phyloP scores from a whole-genome alignment of 2,888 invertebrate genomes.

The Diaphora mendica region DNA sequence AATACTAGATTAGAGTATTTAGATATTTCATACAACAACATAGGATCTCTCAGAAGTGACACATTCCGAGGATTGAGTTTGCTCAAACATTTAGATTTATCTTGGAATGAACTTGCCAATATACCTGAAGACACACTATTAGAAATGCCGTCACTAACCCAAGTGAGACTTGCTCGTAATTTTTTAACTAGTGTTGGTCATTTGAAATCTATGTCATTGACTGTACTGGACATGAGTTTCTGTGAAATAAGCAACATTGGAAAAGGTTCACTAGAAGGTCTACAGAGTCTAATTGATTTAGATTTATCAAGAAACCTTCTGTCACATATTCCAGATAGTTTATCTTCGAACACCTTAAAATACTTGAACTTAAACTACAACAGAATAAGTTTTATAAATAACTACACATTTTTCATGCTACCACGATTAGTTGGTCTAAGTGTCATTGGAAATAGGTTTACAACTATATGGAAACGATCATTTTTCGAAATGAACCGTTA shows the following conservation, averaged over 20 bases:
- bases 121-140: constrained; percentile 87
- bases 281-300: constrained; percentile 87
- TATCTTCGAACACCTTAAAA: constrained; percentile 87
- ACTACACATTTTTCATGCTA: constrained; percentile 88
- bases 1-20: constrained; percentile 87
- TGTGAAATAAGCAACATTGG: constrained; percentile 88
- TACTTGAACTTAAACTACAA: constrained; percentile 87
- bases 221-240: constrained; percentile 87
- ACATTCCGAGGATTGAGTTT: constrained; percentile 87
- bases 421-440: constrained; percentile 87
- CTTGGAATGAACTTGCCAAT: constrained; percentile 88
- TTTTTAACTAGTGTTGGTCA: constrained; percentile 87
- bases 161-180: constrained; percentile 89
- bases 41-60: constrained; percentile 86
- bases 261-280: constrained; percentile 84
- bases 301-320: constrained; percentile 90
- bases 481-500: constrained; percentile 88
- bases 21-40: constrained; percentile 89
- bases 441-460: constrained; percentile 90
- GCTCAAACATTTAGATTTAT: constrained; percentile 88
- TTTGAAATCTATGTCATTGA: constrained; percentile 86
- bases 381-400: constrained; percentile 87
- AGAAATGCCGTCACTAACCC: constrained; percentile 86
- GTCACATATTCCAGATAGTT: constrained; percentile 86
- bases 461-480: constrained; percentile 85